Conservation (phyloP, 2,888 invertebrate species). For the Xestia sexstrigata region DNA sequence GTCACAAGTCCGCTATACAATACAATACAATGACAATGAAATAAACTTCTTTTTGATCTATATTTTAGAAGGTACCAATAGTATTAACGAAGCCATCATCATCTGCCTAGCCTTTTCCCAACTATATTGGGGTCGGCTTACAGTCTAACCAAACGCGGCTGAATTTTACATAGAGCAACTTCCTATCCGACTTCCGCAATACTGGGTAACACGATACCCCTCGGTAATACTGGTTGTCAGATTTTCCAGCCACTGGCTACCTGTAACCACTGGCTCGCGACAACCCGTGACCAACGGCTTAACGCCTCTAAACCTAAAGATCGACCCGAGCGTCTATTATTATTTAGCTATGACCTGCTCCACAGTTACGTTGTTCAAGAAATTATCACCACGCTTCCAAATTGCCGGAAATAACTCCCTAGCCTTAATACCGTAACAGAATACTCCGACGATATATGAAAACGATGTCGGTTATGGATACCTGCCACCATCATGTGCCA, state of each 20-base stretch:
- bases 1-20: too few relatives aligned
- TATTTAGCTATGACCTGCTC: not conserved
- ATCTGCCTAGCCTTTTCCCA: too few relatives aligned
- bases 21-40: too few relatives aligned
- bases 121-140: too few relatives aligned
- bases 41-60: too few relatives aligned
- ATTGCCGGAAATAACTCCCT: constrained; percentile 49
- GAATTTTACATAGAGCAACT: not conserved
- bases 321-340: not conserved
- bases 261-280: not conserved
- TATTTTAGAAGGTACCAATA: too few relatives aligned
- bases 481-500: constrained; percentile 55
- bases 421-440: constrained; percentile 59
- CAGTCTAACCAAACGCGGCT: too few relatives aligned
- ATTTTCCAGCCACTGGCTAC: not conserved
- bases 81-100: too few relatives aligned
- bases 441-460: constrained; percentile 53
- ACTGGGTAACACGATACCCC: not conserved
- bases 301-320: not conserved
- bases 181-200: not conserved
- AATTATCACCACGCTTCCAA: constrained; percentile 25
- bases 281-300: not conserved
- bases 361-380: not conserved
- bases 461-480: constrained; percentile 61
- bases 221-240: not conserved